phyloP scores from a whole-genome alignment of 1,140 invertebrate species.

The Temnothorax curvispinosus region DNA sequence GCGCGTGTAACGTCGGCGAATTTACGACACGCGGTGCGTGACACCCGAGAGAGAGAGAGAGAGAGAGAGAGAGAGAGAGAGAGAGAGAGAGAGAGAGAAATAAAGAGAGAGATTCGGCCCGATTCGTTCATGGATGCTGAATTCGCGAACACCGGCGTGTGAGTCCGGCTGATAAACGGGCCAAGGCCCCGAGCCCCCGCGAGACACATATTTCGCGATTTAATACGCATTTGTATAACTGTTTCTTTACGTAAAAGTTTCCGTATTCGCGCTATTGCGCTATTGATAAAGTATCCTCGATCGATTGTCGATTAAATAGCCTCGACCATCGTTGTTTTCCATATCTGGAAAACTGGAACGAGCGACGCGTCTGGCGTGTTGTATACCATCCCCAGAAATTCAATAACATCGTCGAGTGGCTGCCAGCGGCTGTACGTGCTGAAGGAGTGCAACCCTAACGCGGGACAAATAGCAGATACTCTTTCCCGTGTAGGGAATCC shows the following conservation, averaged over 20 bases:
- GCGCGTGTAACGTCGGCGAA: constrained; percentile 17
- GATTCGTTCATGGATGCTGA: background rate
- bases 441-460: constrained; percentile 50
- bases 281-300: background rate
- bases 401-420: constrained; percentile 42
- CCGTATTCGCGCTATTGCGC: background rate
- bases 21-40: background rate
- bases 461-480: constrained; percentile 38
- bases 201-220: background rate
- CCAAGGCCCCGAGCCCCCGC: background rate
- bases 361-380: background rate
- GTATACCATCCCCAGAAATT: background rate
- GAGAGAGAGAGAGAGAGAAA: background rate
- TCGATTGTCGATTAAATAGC: background rate
- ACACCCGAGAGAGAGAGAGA: background rate
- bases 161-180: background rate
- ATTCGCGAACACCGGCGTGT: background rate
- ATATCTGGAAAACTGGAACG: background rate
- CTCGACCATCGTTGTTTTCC: background rate
- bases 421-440: constrained; percentile 31
- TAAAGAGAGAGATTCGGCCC: constrained; percentile 1
- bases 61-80: background rate
- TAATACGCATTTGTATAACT: background rate
- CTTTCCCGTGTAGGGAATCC: constrained; percentile 31
- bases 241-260: background rate